Base-by-base conservation (phyloP, 2,113 vertebrate genomes). In the Maccullochella peelii region DNA sequence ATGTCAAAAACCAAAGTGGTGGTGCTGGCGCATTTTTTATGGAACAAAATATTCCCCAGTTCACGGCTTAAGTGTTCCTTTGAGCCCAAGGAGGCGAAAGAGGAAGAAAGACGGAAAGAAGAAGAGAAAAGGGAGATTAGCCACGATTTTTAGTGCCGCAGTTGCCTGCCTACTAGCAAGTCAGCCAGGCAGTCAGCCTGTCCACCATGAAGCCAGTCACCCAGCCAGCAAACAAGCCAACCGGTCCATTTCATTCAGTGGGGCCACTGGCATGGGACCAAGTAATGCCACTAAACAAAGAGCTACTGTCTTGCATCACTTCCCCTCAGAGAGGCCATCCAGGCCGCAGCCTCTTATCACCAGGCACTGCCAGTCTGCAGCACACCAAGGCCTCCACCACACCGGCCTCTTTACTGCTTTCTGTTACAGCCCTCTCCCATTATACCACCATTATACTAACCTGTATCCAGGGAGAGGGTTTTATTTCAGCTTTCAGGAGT, bases 301-400 rank as follows among this genome's bases (percentile, higher is more conserved):
- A 93, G 88, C 94, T 82, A 95, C 92, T 96, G 95, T 96, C 93
- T 94, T 94, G 93, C 94, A 95, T 95, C 95, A 94, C 91, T 95
- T 95, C 94, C 92, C 84, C 91, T 90, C 89, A 86, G 88, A 91
- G 91, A 90, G 86, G 88, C 91, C 84, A 71, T 89, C 87, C 91
- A 86, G 87, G 86, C 88, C 79, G 58, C 88, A 89, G 93, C 89
- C 85, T 91, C 94, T 95, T 95, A 95, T 95, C 94, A 91, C 87
- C 92, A 92, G 94, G 94, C 94, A 91, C 90, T 88, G 86, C 92
- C 92, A 89, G 86, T 87, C 93, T 88, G 84, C 88, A 85, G 86
- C 75, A 76, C 89, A 87, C 85, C 70, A 27, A 88, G 91, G 77
- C 90, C 91, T 92, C 84, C 75, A 33, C 63, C 80, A 72, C 75